Base-by-base conservation (phyloP, 1,140 invertebrate genomes). In the Drosophila leontia region DNA sequence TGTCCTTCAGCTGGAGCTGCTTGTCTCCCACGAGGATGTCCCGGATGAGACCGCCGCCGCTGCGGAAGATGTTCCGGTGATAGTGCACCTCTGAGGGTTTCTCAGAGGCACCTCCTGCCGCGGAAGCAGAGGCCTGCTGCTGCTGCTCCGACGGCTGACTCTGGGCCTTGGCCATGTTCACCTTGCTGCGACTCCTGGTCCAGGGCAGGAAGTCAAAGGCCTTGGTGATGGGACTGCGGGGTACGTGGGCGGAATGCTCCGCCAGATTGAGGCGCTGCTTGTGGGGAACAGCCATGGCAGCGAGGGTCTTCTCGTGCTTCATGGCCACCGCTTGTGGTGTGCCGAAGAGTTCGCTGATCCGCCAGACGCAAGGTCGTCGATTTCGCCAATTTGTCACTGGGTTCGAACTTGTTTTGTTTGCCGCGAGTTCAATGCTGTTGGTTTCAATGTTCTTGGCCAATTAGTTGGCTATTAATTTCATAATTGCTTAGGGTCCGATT, bases 121-220 rank as follows among this genome's bases (percentile, higher is more conserved):
- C 23, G 1, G 58, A 53, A 15, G 23, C 45, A 0, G 60, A 42
- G 32, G 57, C 29, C 42, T 42, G 57, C 61, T 26, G 47, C 62
- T 19, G 51, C 17, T 37, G 34, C 53, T 32, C 48, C 39, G 32
- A 9, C 29, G 1, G 23, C 26, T 23, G 69, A 57, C 3, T 57
- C 32, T 26, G 74, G 35, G 37, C 50, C 74, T 77, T 77, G 45
- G 72, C 47, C 60, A 50, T 57, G 51, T 76, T 76, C 17, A 70
- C 74, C 44, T 82, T 90, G 79, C 60, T 91, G 63, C 80, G 79
- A 64, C 80, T 90, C 37, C 79, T 41, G 15, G 90, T 29, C 91
- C 91, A 92, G 45, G 91, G 90, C 17, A 92, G 68, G 11, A 92
- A 92, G 56, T 92, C 91, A 57, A 92, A 92, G 55, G 91, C 91